These are phyloP conservation scores for Ommatoiulus sabulosus DNA, from an alignment of 2,888 invertebrate genomes.

Conservation along the genomic window DNA sequence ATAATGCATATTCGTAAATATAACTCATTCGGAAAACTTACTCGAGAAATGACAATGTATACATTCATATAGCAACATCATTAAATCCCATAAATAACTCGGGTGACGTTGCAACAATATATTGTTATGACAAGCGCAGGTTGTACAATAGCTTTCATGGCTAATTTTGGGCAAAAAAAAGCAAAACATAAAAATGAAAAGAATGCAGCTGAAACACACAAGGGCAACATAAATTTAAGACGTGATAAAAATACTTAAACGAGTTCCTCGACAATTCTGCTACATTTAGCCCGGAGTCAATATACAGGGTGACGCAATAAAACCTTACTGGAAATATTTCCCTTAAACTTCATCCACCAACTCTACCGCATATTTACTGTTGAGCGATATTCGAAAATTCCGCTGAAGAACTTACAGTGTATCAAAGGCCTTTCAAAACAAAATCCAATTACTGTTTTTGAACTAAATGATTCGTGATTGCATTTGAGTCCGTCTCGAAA, in stretches of 20 bases:
- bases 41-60: background rate
- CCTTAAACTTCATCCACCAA: too few relatives aligned
- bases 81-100: background rate
- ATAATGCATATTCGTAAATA: background rate
- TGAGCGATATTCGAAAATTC: too few relatives aligned
- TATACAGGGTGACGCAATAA: background rate
- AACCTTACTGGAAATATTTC: background rate
- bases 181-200: conserved; percentile 21
- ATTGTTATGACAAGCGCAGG: conserved; percentile 7
- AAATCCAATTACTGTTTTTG: too few relatives aligned
- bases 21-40: background rate
- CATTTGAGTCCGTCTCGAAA: too few relatives aligned
- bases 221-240: conserved; percentile 34
- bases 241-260: conserved; percentile 15
- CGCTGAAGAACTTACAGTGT: too few relatives aligned
- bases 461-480: too few relatives aligned
- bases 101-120: conserved; percentile 27
- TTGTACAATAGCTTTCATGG: conserved; percentile 34
- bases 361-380: too few relatives aligned
- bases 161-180: conserved; percentile 11
- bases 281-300: background rate
- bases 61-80: background rate
- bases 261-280: conserved; percentile 15
- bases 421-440: too few relatives aligned
- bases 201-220: conserved; percentile 28